Evolutionary conservation across 2,888 invertebrate species (phyloP).

Genomic region (Notocelia uddmanniana): DNA sequence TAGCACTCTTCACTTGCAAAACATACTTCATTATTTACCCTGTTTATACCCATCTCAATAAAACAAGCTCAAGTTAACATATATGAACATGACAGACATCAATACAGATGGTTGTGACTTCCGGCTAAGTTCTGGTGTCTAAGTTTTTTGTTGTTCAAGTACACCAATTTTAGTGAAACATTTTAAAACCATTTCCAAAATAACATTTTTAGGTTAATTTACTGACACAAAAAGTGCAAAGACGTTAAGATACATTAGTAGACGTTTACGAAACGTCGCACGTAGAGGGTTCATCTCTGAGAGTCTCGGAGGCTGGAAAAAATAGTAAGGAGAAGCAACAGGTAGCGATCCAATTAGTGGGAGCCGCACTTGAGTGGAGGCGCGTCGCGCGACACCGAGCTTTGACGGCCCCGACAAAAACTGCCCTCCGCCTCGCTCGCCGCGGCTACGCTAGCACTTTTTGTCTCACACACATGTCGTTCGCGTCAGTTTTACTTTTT

Average conservation of each 20-base stretch:
- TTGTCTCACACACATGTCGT: constrained; percentile 72
- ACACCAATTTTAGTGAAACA: no score
- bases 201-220: constrained; percentile 40
- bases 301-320: constrained; percentile 68
- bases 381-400: constrained; percentile 77
- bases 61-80: no score
- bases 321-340: constrained; percentile 79
- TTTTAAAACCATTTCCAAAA: no score
- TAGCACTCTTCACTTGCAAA: no score
- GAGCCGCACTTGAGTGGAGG: constrained; percentile 75
- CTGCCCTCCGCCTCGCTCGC: constrained; percentile 74
- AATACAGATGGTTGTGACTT: no score
- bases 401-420: constrained; percentile 80
- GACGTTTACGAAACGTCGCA: constrained; percentile 71
- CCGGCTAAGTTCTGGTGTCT: no score
- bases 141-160: no score
- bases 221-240: constrained; percentile 44
- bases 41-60: no score
- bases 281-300: constrained; percentile 71
- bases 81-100: no score
- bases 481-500: constrained; percentile 74
- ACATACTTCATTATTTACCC: no score
- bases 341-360: constrained; percentile 84
- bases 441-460: constrained; percentile 74
- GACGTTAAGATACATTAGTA: constrained; percentile 57